phyloP scores from a whole-genome alignment of 2,888 invertebrate genomes.

The Stramonita haemastoma region DNA sequence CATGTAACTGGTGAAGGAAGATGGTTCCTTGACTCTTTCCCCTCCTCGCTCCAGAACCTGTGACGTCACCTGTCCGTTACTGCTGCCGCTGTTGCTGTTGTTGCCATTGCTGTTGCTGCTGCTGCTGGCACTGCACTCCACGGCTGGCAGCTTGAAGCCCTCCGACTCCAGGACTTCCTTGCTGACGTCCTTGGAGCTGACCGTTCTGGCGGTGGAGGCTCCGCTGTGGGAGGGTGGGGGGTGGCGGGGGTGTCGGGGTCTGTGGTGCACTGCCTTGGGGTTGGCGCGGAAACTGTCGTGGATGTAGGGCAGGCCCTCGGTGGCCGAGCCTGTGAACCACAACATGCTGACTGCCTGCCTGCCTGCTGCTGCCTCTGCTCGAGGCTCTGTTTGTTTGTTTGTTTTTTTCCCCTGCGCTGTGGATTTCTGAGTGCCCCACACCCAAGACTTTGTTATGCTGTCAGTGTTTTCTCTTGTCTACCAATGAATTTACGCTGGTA shows the following conservation, averaged over 20 bases:
- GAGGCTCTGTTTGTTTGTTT: no score
- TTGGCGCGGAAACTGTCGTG: constrained; percentile 44
- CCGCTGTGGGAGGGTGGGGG: neutral
- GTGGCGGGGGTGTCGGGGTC: neutral
- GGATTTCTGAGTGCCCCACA: neutral
- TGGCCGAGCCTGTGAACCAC: constrained; percentile 40
- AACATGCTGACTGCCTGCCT: constrained; percentile 42
- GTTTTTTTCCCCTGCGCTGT: neutral
- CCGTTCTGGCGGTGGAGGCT: neutral
- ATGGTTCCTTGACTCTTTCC: neutral
- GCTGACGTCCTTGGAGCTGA: constrained; percentile 2
- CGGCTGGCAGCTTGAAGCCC: constrained; percentile 8
- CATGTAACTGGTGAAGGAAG: constrained; percentile 35
- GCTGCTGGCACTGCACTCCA: neutral
- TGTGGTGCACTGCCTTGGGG: constrained; percentile 31
- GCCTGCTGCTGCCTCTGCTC: constrained; percentile 39
- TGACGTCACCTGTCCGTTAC: constrained; percentile 13
- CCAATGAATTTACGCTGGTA: no score
- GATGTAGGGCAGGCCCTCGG: constrained; percentile 39
- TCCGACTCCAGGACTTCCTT: neutral
- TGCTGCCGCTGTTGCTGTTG: neutral
- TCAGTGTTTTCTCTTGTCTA: no score
- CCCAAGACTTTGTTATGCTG: no score
- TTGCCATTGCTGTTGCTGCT: no score
- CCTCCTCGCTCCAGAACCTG: neutral